Percentiles rank a stretch among this genome's conserved stretches.
These are phyloP conservation scores for Aphelinus certus DNA, from an alignment of 1,140 invertebrate genomes.

Conservation along the genomic window DNA sequence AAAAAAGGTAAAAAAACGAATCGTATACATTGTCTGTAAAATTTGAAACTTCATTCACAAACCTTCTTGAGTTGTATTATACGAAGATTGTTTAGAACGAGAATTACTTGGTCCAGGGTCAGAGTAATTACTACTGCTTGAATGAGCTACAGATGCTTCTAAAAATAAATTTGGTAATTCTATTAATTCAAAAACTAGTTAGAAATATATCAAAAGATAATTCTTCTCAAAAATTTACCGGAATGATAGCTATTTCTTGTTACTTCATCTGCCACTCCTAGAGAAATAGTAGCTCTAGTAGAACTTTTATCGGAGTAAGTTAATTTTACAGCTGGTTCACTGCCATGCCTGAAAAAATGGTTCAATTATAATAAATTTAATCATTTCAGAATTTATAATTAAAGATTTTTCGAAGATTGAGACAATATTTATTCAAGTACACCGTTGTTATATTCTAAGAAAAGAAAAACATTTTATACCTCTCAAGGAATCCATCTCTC, in stretches of 20 bases:
- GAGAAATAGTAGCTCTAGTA: conserved; percentile 65
- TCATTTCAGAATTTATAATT: no score
- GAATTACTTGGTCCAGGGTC: conserved; percentile 53
- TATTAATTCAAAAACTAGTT: neutral
- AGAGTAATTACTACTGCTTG: conserved; percentile 35
- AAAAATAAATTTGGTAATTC: conserved; percentile 4
- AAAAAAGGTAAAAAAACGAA: neutral
- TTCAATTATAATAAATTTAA: conserved; percentile 23
- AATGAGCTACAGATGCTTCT: conserved; percentile 50
- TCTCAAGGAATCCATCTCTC: conserved; percentile 66
- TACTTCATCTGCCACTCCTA: conserved; percentile 66
- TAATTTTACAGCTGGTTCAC: conserved; percentile 70
- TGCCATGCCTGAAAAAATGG: conserved; percentile 63
- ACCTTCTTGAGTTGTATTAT: conserved; percentile 54
- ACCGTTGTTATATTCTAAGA: conserved; percentile 6
- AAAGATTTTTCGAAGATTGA: no score
- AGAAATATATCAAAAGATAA: conserved; percentile 20
- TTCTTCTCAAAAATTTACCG: conserved; percentile 43
- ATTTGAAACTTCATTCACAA: neutral
- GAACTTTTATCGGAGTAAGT: conserved; percentile 67
- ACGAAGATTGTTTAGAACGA: conserved; percentile 44
- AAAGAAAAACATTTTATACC: conserved; percentile 47
- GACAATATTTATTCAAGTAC: no score
- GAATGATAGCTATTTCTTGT: conserved; percentile 58
- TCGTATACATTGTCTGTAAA: no score